These are phyloP conservation scores for Perodicticus potto DNA, from an alignment of 2,797 vertebrate genomes.

Conservation along the genomic window DNA sequence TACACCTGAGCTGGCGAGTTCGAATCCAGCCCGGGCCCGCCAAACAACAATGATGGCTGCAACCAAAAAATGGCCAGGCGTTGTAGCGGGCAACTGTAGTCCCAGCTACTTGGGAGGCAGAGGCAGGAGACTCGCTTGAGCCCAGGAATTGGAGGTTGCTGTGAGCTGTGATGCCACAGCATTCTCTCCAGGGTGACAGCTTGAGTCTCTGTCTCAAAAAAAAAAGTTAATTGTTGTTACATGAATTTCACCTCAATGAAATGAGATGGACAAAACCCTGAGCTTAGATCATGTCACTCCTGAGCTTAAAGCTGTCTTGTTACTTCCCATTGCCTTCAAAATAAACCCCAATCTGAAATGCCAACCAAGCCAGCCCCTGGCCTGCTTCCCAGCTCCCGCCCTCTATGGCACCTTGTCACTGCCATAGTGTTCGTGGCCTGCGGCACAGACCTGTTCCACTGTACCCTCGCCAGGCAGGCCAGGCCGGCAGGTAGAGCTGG, in stretches of 20 bases:
- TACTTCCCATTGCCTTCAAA: neutral
- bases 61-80: no score
- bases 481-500: no score
- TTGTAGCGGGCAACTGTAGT: no score
- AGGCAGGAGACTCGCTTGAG: no score
- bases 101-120: no score
- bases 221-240: neutral
- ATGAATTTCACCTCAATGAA: neutral
- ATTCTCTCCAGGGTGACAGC: no score
- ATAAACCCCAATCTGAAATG: neutral
- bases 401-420: neutral
- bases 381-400: neutral
- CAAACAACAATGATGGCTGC: no score
- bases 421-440: fast-evolving
- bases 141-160: no score
- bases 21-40: no score
- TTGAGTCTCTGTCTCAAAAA: neutral
- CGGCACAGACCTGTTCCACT: neutral
- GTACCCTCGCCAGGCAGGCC: neutral
- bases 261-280: neutral
- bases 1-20: no score
- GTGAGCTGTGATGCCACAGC: no score
- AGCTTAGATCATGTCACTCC: neutral
- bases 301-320: neutral
- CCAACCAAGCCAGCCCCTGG: neutral